Percentiles rank a stretch among this genome's conserved stretches.
phyloP scores from a whole-genome alignment of 2,888 invertebrate species.

The Microdon myrmicae region DNA sequence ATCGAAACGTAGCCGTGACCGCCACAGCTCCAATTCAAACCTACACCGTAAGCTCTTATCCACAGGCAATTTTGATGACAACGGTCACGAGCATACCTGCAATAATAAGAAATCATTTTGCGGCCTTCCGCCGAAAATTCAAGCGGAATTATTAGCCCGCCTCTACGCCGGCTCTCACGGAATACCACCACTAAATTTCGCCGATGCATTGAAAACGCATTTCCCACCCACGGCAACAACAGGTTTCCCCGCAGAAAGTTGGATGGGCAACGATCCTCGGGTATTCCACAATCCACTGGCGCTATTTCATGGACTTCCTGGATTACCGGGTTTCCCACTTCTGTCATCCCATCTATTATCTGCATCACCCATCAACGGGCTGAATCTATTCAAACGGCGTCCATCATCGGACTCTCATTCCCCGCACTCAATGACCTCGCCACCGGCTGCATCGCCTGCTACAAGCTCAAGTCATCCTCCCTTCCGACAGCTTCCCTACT shows the following conservation, averaged over 20 bases:
- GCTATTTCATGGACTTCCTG: slow-evolving; percentile 71
- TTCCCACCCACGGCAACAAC: slow-evolving; percentile 54
- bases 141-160: slow-evolving; percentile 82
- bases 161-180: slow-evolving; percentile 78
- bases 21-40: slow-evolving; percentile 91
- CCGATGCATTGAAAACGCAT: slow-evolving; percentile 72
- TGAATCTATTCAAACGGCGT: slow-evolving; percentile 60
- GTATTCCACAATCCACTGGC: slow-evolving; percentile 70
- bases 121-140: slow-evolving; percentile 71
- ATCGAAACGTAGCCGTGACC: slow-evolving; percentile 90
- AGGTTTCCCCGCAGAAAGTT: slow-evolving; percentile 54
- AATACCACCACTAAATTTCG: slow-evolving; percentile 71
- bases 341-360: slow-evolving; percentile 65
- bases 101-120: slow-evolving; percentile 54
- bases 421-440: slow-evolving; percentile 69
- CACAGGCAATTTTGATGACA: slow-evolving; percentile 66
- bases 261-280: slow-evolving; percentile 60
- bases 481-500: slow-evolving; percentile 32
- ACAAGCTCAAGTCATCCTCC: slow-evolving; percentile 33
- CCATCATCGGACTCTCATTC: slow-evolving; percentile 70
- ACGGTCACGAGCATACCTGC: slow-evolving; percentile 57
- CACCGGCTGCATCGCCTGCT: slow-evolving; percentile 53
- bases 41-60: slow-evolving; percentile 89
- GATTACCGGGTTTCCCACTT: slow-evolving; percentile 70
- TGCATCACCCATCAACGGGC: slow-evolving; percentile 65